These are phyloP conservation scores for Botia almorhae DNA, from an alignment of 2,797 vertebrate species.

Conservation along the genomic window DNA sequence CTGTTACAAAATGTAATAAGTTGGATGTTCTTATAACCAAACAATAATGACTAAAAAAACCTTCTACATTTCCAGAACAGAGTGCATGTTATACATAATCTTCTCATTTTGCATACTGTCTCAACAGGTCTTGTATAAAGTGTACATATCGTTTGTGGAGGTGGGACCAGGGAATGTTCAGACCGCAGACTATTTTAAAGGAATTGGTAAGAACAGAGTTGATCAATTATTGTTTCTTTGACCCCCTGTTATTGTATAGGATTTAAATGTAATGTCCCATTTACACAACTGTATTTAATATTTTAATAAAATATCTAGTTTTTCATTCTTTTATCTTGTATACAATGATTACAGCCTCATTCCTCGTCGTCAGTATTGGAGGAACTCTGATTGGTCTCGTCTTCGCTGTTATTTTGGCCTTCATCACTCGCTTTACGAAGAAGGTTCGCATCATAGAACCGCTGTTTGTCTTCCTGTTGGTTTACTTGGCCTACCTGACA, in stretches of 20 bases:
- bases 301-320: neutral
- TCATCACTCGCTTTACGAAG: conserved; percentile 94
- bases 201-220: conserved; percentile 87
- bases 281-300: neutral
- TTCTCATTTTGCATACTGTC: neutral
- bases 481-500: conserved; percentile 92
- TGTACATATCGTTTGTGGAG: conserved; percentile 94
- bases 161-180: conserved; percentile 87
- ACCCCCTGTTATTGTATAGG: no score
- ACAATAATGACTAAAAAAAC: no score
- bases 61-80: no score
- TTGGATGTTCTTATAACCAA: no score
- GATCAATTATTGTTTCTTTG: neutral
- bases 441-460: conserved; percentile 96
- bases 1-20: no score
- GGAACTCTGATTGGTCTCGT: conserved; percentile 90
- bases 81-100: neutral
- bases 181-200: conserved; percentile 91
- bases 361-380: conserved; percentile 92
- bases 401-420: conserved; percentile 89
- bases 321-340: neutral
- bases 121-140: conserved; percentile 91
- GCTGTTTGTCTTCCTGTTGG: conserved; percentile 90
- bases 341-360: conserved; percentile 80
- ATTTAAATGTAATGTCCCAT: neutral